These are phyloP conservation scores for Epinotia brunnichana DNA, from an alignment of 2,888 invertebrate species.

Conservation along the genomic window DNA sequence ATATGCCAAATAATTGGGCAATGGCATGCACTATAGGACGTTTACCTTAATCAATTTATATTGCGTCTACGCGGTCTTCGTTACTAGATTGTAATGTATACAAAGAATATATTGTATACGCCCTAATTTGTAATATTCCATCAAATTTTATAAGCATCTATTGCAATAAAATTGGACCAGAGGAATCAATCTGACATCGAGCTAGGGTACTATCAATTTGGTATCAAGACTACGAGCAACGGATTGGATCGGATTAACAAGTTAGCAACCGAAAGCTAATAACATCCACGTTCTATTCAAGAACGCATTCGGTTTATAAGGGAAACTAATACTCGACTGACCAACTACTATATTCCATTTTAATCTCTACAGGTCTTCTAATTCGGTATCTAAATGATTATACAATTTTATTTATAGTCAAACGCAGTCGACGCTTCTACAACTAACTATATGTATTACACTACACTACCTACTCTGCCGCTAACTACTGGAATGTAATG, in stretches of 20 bases:
- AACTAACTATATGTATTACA: neutral
- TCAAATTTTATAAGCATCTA: neutral
- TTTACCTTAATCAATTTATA: neutral
- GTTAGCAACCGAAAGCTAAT: slow-evolving; percentile 15
- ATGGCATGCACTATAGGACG: neutral
- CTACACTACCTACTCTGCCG: neutral
- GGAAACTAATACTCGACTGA: neutral
- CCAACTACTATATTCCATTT: neutral
- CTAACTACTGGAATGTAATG: slow-evolving; percentile 68
- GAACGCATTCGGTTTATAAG: slow-evolving; percentile 7
- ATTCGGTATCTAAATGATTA: neutral
- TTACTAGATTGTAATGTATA: neutral
- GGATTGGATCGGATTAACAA: slow-evolving; percentile 21
- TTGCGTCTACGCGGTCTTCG: neutral
- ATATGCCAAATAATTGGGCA: neutral
- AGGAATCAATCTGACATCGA: neutral
- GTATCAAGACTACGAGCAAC: neutral
- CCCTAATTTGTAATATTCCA: neutral
- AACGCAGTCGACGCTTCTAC: neutral
- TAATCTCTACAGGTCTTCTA: neutral
- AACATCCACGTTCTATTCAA: slow-evolving; percentile 14
- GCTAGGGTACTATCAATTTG: slow-evolving; percentile 1
- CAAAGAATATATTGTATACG: neutral
- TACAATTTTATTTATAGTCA: neutral
- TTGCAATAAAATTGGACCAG: neutral